Conservation (phyloP, 2,888 invertebrate species). For the Melanotus villosus region DNA sequence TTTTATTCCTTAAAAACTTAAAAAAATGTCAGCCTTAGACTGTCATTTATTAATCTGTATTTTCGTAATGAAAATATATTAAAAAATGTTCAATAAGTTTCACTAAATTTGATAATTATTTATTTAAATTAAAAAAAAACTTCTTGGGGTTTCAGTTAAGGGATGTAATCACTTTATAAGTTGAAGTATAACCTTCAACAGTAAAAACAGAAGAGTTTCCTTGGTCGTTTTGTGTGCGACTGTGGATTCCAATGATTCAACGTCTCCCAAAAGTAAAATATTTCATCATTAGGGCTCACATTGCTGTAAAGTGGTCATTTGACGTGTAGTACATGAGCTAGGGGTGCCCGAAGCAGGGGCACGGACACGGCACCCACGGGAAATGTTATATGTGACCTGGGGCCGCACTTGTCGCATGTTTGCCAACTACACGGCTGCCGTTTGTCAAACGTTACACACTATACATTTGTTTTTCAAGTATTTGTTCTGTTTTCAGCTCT, state of each 20-base stretch:
- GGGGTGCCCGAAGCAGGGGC: constrained; percentile 45
- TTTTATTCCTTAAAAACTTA: too few species aligned
- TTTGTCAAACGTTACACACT: constrained; percentile 66
- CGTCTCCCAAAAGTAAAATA: constrained; percentile 68
- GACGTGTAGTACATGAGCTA: constrained; percentile 65
- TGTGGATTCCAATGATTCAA: constrained; percentile 68
- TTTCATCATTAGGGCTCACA: constrained; percentile 71
- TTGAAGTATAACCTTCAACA: too few species aligned
- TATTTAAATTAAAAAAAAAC: too few species aligned
- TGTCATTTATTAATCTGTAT: too few species aligned
- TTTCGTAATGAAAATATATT: too few species aligned
- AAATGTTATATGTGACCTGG: constrained; percentile 58
- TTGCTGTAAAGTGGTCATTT: constrained; percentile 71
- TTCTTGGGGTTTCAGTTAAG: too few species aligned
- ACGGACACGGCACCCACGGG: constrained; percentile 49
- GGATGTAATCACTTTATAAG: too few species aligned
- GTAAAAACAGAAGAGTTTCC: constrained; percentile 11
- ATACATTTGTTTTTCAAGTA: constrained; percentile 62
- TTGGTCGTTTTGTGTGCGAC: constrained; percentile 13
- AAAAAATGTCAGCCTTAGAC: too few species aligned
- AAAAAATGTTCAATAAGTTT: too few species aligned
- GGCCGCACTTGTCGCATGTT: constrained; percentile 56
- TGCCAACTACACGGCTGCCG: constrained; percentile 58
- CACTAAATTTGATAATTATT: too few species aligned
- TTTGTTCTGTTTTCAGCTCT: constrained; percentile 56